phyloP scores from a whole-genome alignment of 2,888 invertebrate genomes.

The Andrena bicolor region DNA sequence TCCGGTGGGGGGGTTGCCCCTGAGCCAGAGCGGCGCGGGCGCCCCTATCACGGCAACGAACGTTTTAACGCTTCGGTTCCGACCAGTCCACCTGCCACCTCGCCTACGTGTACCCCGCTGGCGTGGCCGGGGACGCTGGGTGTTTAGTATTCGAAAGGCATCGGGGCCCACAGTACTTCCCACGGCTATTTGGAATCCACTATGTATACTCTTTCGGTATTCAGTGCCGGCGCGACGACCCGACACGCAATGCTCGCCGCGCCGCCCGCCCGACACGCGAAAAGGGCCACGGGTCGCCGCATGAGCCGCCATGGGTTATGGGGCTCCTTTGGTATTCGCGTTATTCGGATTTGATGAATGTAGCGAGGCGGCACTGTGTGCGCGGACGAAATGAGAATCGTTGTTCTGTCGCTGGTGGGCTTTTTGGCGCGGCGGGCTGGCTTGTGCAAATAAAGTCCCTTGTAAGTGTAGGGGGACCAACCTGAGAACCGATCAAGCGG shows the following conservation, averaged over 20 bases:
- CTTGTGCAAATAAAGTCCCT: too few relatives aligned
- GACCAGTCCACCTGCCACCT: constrained; percentile 45
- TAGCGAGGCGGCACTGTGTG: background rate
- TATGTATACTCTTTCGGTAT: constrained; percentile 78
- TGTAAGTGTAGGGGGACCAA: too few relatives aligned
- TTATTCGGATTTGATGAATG: background rate
- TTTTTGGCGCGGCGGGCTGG: too few relatives aligned
- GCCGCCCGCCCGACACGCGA: constrained; percentile 42
- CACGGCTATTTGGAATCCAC: constrained; percentile 83
- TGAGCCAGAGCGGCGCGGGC: constrained; percentile 24
- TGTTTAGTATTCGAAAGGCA: constrained; percentile 81
- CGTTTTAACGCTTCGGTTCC: constrained; percentile 65
- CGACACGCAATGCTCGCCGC: constrained; percentile 72
- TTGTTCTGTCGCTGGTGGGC: too few relatives aligned
- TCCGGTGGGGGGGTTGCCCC: background rate
- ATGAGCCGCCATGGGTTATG: constrained; percentile 49
- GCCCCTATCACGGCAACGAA: constrained; percentile 51
- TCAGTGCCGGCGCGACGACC: constrained; percentile 69
- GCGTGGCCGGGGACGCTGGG: constrained; percentile 58
- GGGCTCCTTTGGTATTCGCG: constrained; percentile 6
- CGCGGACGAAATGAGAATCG: too few relatives aligned
- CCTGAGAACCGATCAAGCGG: too few relatives aligned
- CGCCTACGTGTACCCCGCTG: constrained; percentile 32
- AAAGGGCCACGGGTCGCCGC: constrained; percentile 44
- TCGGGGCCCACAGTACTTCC: constrained; percentile 80